Conservation (phyloP, 2,797 vertebrate genomes). For the Xerus rutilus region DNA sequence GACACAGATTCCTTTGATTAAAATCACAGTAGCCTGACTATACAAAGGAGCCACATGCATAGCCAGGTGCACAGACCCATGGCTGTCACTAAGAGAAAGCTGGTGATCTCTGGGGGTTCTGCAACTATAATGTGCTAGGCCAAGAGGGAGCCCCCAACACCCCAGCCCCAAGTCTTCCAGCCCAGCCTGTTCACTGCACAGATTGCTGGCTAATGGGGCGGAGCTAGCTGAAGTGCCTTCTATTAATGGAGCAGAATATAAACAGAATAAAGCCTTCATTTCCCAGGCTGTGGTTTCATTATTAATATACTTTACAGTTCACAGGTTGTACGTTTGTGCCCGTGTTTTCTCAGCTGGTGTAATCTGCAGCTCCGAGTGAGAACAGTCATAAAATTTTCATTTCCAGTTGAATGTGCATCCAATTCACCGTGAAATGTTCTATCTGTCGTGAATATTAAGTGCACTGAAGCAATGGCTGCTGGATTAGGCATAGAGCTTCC, state of each 20-base stretch:
- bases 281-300: slow-evolving; percentile 90
- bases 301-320: slow-evolving; percentile 93
- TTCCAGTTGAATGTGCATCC: slow-evolving; percentile 91
- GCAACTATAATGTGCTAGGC: rapidly evolving
- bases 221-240: slow-evolving; percentile 86
- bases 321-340: slow-evolving; percentile 89
- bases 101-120: background rate
- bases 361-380: slow-evolving; percentile 88
- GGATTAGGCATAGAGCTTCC: slow-evolving; percentile 82
- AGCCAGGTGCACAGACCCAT: rapidly evolving
- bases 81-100: background rate
- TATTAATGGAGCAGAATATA: slow-evolving; percentile 91
- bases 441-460: slow-evolving; percentile 91
- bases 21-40: background rate
- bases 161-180: background rate
- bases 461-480: slow-evolving; percentile 76
- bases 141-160: rapidly evolving
- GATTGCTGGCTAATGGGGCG: slow-evolving; percentile 89
- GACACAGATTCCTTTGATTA: background rate
- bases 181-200: background rate
- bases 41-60: rapidly evolving
- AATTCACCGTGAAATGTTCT: slow-evolving; percentile 91
- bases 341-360: slow-evolving; percentile 90
- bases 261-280: slow-evolving; percentile 92
- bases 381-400: slow-evolving; percentile 92